Evolutionary conservation across 2,113 vertebrate genomes (phyloP), one percentile per base, ranked within the genome.

Genomic region (Ascaphus truei): DNA sequence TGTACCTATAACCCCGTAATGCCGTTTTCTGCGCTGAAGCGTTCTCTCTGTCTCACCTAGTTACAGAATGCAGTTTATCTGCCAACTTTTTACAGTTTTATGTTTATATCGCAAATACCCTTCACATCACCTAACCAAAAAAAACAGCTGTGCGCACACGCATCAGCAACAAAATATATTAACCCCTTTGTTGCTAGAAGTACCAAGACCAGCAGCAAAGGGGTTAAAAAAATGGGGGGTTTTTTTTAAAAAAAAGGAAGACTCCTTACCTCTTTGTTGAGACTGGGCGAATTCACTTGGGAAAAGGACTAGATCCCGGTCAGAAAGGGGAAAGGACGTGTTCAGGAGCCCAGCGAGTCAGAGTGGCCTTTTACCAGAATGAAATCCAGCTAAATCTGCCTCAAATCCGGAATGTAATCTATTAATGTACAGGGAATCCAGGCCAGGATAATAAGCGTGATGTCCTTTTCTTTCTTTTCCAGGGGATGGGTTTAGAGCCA

Each of bases 321-420:
- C 20, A 41, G 15, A 7, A n/a, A 47, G n/a, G 3, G 33, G n/a
- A 7, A 16, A n/a, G 3, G 25, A 43, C 7, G 79, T 3, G 16
- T 1, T 39, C 6, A 0, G 25, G 1, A 52, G 22, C 57, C 48
- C 5, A 0, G 13, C n/a, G 1, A 16, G 45, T 29, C 7, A 9
- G 26, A 51, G 66, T 15, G 79, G 75, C 57, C 76, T 68, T 30
- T 48, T 27, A 66, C 30, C 71, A 1, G 58, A 23, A 29, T 30
- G 50, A 12, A n/a, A 68, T 61, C 47, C 69, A 23, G 78, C 41
- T 12, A 43, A 73, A 63, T 9, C 59, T 48, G 1, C 48, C 67
- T 55, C 74, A 45, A 76, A 74, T 9, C 79, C 81, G 71, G 68
- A 12, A 73, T 62, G 79, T 79, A 77, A 86, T 82, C 83, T 84